These are phyloP conservation scores for Spheniscus mendiculus DNA, from an alignment of 2,113 vertebrate species.

Conservation along the genomic window DNA sequence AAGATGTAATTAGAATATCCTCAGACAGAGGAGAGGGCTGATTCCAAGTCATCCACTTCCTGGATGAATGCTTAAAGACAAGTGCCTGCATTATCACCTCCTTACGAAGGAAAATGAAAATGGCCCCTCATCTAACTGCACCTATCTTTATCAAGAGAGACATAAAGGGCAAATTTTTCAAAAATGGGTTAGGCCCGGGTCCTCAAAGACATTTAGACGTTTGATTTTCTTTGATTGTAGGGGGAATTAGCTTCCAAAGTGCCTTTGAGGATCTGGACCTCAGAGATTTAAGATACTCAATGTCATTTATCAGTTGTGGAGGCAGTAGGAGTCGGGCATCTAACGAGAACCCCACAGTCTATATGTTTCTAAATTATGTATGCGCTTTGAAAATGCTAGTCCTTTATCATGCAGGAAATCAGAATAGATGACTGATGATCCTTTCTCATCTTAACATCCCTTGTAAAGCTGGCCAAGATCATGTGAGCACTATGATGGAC, in stretches of 20 bases:
- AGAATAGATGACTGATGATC: conserved; percentile 51
- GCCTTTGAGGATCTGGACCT: conserved; percentile 58
- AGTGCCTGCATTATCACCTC: conserved; percentile 55
- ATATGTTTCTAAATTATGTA: conserved; percentile 61
- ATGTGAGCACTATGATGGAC: conserved; percentile 23
- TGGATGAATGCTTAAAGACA: conserved; percentile 55
- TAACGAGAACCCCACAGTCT: conserved; percentile 60
- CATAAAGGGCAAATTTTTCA: conserved; percentile 57
- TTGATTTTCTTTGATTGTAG: conserved; percentile 71
- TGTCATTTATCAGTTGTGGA: conserved; percentile 62
- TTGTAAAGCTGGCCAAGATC: conserved; percentile 19
- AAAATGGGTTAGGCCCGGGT: conserved; percentile 36
- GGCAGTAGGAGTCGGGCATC: conserved; percentile 46
- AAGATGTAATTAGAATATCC: conserved; percentile 24
- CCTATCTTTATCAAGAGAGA: conserved; percentile 50
- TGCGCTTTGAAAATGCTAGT: conserved; percentile 54
- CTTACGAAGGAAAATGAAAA: conserved; percentile 58
- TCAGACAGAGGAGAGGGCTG: conserved; percentile 12
- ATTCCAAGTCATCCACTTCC: conserved; percentile 19
- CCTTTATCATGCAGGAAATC: conserved; percentile 61
- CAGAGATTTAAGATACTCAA: conserved; percentile 60
- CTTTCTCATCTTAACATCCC: conserved; percentile 54
- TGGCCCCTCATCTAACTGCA: conserved; percentile 43
- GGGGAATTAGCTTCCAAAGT: conserved; percentile 58
- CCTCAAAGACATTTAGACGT: conserved; percentile 58